These are phyloP conservation scores for Serrognathus titanus DNA, from an alignment of 2,888 invertebrate genomes.

Conservation along the genomic window DNA sequence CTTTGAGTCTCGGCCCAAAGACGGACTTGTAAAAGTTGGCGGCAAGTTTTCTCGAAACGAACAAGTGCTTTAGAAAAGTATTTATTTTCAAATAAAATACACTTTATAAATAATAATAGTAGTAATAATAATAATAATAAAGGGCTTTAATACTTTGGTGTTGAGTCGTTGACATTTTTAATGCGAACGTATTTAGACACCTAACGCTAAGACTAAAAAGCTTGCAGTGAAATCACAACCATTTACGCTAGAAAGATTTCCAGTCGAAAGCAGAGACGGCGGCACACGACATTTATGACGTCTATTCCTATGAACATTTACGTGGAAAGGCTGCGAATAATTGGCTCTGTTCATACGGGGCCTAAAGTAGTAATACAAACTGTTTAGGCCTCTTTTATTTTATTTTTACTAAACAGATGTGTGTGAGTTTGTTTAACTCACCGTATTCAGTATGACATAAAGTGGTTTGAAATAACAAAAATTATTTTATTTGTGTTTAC, in stretches of 20 bases:
- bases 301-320: background rate
- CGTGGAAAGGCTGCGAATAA: background rate
- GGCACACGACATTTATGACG: background rate
- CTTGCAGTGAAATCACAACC: constrained; percentile 2
- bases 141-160: background rate
- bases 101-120: too few relatives aligned
- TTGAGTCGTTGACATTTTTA: background rate
- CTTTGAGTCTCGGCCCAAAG: constrained; percentile 80
- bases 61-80: background rate
- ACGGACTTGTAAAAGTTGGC: constrained; percentile 64
- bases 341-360: background rate
- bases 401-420: too few relatives aligned
- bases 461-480: too few relatives aligned
- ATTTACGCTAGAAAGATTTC: background rate
- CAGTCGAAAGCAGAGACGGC: background rate
- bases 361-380: too few relatives aligned
- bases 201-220: background rate
- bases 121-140: background rate
- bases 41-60: background rate
- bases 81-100: background rate
- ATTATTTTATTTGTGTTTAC: too few relatives aligned
- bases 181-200: background rate
- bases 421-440: too few relatives aligned
- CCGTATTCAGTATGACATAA: too few relatives aligned
- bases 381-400: too few relatives aligned